These are phyloP conservation scores for Centropus bengalensis DNA, from an alignment of 2,113 vertebrate species.

Conservation along the genomic window DNA sequence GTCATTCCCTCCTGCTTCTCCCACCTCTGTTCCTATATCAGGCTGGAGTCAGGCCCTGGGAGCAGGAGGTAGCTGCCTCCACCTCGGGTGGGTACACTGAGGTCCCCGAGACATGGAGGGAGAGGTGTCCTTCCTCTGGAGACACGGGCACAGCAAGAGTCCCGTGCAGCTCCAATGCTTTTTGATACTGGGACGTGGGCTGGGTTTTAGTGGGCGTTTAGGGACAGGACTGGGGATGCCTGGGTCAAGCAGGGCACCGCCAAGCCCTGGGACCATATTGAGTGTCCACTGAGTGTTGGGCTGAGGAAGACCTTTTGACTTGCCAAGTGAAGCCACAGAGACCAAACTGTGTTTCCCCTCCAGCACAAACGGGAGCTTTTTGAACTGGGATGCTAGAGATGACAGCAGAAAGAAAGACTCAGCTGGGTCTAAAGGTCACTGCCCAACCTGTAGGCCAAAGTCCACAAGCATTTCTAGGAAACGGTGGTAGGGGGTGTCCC, in stretches of 20 bases:
- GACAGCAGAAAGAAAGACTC: not conserved
- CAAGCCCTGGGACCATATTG: not conserved
- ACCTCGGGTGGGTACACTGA: fast-evolving
- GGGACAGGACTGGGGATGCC: not conserved
- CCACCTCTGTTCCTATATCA: not conserved
- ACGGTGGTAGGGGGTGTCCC: not conserved
- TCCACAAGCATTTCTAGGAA: not conserved
- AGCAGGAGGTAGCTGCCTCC: not conserved
- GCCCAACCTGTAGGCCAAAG: not conserved
- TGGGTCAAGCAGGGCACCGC: not conserved
- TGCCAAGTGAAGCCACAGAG: slow-evolving; percentile 41
- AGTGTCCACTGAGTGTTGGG: not conserved
- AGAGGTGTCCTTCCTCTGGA: not conserved
- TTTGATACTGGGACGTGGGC: not conserved
- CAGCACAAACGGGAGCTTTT: not conserved
- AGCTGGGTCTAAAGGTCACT: not conserved
- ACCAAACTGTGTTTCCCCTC: not conserved
- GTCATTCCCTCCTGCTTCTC: not conserved
- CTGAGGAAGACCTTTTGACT: slow-evolving; percentile 31
- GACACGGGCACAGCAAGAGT: not conserved
- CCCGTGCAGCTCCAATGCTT: not conserved
- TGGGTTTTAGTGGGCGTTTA: not conserved
- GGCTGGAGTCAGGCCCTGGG: not conserved
- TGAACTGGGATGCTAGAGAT: not conserved
- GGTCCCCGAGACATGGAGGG: not conserved